Base-by-base conservation (phyloP, 2,797 vertebrate species). In the Lagocephalus sceleratus region DNA sequence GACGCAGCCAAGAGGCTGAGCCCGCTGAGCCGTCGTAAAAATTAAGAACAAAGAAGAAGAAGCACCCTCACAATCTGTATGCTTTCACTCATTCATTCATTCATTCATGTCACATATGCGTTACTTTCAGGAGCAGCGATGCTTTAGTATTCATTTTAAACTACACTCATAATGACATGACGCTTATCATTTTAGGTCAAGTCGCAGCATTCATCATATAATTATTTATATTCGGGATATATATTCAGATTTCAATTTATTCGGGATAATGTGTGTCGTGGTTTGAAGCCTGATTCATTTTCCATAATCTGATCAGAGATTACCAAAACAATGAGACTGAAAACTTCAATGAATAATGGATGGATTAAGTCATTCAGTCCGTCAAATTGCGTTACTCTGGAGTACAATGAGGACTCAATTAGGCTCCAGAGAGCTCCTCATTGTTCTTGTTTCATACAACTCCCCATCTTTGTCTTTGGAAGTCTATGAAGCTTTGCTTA, bases 341-440 rank as follows among this genome's bases (percentile, higher is more conserved):
- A 57, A 50, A 19, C 20, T 57, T 55, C n/a, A 49, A 66, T 58
- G 58, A 49, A 14, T 17, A 20, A 15, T 19, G 25, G 50, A 65
- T n/a, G 41, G 57, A 59, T 56, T 46, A 21, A 29, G 2, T 15
- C 17, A 20, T 11, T 62, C 22, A 50, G 44, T 46, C 9, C 66
- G 61, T 44, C 26, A 35, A 46, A 80, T 78, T 77, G 60, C 70
- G 75, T 41, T 57, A 67, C 80, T 79, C 82, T 41, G 11, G 68
- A 73, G 81, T 10, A 60, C 69, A 81, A 66, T 81, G 47, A 68
- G 22, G 39, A 51, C 54, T 76, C 68, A 77, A 81, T 85, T 85
- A 87, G 73, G 75, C 20, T 22, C 59, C 54, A 20, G 35, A 63
- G 40, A 19, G 23, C 52, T 57, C 64, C 58, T 40, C 21, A 54